phyloP scores from a whole-genome alignment of 1,140 invertebrate species.

The Spodoptera litura region DNA sequence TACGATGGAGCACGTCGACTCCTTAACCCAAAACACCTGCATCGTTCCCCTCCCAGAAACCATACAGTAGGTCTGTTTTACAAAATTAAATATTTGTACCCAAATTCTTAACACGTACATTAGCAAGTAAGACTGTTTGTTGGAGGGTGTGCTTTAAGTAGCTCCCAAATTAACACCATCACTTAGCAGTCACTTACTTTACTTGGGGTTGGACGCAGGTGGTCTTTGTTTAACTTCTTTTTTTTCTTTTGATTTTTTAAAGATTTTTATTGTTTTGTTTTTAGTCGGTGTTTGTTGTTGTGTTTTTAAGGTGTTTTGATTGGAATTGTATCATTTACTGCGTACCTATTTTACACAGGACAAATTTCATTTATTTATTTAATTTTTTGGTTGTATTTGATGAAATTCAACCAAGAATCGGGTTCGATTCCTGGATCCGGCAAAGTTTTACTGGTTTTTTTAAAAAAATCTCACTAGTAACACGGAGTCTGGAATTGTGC shows the following conservation, averaged over 20 bases:
- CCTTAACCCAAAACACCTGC: conserved; percentile 22
- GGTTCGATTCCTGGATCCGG: no score
- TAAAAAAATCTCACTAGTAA: no score
- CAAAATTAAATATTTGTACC: conserved; percentile 60
- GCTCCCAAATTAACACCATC: conserved; percentile 68
- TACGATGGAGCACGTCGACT: no score
- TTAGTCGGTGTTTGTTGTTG: conserved; percentile 7
- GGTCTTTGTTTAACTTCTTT: conserved; percentile 71
- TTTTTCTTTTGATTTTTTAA: conserved; percentile 52
- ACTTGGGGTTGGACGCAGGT: conserved; percentile 66
- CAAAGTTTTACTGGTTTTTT: no score
- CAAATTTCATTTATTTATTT: no score
- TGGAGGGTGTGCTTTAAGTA: conserved; percentile 61
- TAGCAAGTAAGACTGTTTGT: conserved; percentile 57
- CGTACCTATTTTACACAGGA: no score
- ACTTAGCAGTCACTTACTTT: conserved; percentile 67
- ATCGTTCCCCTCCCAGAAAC: conserved; percentile 18
- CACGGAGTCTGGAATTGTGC: no score
- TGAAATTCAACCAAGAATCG: no score
- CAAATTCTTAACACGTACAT: conserved; percentile 65
- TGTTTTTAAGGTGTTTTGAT: neutral
- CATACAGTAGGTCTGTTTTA: conserved; percentile 1
- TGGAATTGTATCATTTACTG: no score
- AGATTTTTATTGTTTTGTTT: conserved; percentile 49
- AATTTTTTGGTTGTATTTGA: no score